These are phyloP conservation scores for Phrynocephalus versicolor DNA, from an alignment of 2,113 vertebrate species.

Conservation along the genomic window DNA sequence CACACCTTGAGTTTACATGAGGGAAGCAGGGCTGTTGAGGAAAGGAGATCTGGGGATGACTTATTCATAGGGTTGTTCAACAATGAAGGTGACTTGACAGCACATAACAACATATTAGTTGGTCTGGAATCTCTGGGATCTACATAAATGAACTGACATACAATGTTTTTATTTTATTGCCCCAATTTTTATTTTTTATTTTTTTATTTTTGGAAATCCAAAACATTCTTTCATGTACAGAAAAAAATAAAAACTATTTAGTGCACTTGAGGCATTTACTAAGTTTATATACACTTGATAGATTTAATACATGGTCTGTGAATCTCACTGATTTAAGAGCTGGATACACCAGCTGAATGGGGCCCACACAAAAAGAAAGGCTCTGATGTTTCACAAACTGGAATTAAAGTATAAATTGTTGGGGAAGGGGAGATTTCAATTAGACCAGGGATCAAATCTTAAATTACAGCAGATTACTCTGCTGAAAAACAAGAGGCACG, in stretches of 20 bases:
- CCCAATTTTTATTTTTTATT: neutral
- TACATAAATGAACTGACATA: conserved; percentile 31
- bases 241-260: neutral
- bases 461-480: neutral
- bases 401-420: neutral
- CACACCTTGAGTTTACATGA: no score
- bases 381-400: neutral
- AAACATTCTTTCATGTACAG: conserved; percentile 14
- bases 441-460: neutral
- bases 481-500: neutral
- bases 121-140: neutral
- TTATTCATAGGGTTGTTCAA: no score
- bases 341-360: neutral
- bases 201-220: neutral
- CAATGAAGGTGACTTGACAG: no score
- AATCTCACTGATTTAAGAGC: neutral
- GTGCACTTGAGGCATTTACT: neutral
- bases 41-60: no score
- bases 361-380: neutral
- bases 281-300: neutral
- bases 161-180: conserved; percentile 32
- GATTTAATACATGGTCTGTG: conserved; percentile 7
- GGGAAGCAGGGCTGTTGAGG: no score
- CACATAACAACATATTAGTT: no score
- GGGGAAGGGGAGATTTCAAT: conserved; percentile 1